These are phyloP conservation scores for Botia kubotai DNA, from an alignment of 2,797 vertebrate species.

Conservation along the genomic window DNA sequence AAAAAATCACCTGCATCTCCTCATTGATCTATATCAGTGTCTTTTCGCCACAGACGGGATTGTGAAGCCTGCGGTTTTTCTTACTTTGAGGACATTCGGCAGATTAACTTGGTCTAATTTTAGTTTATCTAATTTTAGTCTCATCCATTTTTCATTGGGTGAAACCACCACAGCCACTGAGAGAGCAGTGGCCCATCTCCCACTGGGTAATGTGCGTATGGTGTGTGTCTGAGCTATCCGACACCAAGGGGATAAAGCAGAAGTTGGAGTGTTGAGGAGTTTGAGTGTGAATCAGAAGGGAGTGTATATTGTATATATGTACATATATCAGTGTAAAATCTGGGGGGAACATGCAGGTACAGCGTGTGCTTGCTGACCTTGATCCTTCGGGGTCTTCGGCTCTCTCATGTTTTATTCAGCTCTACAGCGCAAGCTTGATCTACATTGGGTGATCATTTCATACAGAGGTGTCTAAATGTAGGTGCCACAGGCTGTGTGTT, in stretches of 20 bases:
- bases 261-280: conserved; percentile 16
- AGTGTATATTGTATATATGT: conserved; percentile 7
- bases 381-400: conserved; percentile 34
- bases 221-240: conserved; percentile 12
- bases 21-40: conserved; percentile 32
- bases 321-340: not conserved
- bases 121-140: conserved; percentile 66
- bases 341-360: not conserved
- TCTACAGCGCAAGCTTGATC: conserved; percentile 43
- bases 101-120: conserved; percentile 62
- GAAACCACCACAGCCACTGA: conserved; percentile 62
- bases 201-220: conserved; percentile 27
- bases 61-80: conserved; percentile 60
- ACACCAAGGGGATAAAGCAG: not conserved
- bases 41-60: conserved; percentile 49
- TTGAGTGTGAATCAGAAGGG: not conserved
- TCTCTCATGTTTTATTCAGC: conserved; percentile 57
- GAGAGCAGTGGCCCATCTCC: conserved; percentile 58
- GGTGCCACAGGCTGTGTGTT: conserved; percentile 36
- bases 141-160: conserved; percentile 67
- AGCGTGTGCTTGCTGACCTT: conserved; percentile 36
- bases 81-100: conserved; percentile 59
- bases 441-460: conserved; percentile 55
- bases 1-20: conserved; percentile 30
- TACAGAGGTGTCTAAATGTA: conserved; percentile 48